A percentile compares a stretch with the other conserved stretches of the same genome.
These are phyloP conservation scores for Aselliscus stoliczkanus DNA, from an alignment of 2,797 vertebrate species.

Conservation along the genomic window DNA sequence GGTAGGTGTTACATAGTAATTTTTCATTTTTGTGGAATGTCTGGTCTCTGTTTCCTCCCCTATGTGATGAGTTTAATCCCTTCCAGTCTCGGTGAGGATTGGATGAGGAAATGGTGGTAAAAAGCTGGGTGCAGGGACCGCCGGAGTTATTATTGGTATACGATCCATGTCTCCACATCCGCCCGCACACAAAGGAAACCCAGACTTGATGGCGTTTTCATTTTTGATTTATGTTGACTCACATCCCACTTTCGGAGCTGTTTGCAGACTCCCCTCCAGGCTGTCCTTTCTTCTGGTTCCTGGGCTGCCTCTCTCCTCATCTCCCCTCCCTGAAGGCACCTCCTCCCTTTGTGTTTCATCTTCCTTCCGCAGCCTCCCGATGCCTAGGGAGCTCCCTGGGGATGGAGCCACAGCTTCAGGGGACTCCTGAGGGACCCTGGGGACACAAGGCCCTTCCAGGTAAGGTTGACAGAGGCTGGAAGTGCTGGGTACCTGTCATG, in stretches of 20 bases:
- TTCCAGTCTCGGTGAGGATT: fast-evolving
- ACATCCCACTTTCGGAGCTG: background rate
- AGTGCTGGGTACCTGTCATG: background rate
- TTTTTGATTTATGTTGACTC: conserved; percentile 33
- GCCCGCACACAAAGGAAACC: background rate
- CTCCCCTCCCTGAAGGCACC: background rate
- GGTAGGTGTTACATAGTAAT: background rate
- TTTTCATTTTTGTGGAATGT: background rate
- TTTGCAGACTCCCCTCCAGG: background rate
- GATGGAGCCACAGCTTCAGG: background rate
- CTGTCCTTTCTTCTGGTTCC: background rate
- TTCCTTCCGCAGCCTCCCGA: fast-evolving
- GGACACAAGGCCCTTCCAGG: background rate
- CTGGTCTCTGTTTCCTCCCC: background rate
- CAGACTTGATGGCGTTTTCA: background rate
- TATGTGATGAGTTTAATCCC: fast-evolving
- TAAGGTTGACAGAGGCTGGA: background rate
- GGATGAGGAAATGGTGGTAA: fast-evolving
- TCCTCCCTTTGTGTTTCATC: background rate
- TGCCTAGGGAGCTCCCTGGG: background rate
- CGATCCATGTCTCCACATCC: background rate
- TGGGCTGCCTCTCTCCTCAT: background rate
- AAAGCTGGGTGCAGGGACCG: fast-evolving
- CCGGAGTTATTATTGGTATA: fast-evolving
- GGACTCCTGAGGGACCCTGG: background rate